Evolutionary conservation across 1,140 invertebrate genomes (phyloP).

Genomic region (Pentalonia nigronervosa): DNA sequence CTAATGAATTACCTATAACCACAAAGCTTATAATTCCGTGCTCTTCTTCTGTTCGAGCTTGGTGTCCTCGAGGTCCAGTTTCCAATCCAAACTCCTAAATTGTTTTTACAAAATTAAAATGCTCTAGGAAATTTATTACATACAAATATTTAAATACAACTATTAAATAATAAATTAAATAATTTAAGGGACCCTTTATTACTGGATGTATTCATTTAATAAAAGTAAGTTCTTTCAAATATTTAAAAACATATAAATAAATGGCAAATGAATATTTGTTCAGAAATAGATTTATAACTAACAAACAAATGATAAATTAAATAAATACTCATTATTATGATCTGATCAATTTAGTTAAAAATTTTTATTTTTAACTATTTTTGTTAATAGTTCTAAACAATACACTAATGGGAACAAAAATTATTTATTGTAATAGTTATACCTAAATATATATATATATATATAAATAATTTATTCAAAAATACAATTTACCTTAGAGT

Average conservation of each 20-base stretch:
- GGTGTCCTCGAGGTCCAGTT: conserved; percentile 87
- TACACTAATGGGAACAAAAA: neutral
- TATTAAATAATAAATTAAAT: neutral
- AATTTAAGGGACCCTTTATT: neutral
- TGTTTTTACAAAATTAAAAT: neutral
- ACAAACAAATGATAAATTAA: neutral
- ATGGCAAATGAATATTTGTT: neutral
- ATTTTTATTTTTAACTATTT: too few relatives aligned
- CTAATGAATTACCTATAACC: conserved; percentile 91
- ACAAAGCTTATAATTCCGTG: conserved; percentile 91
- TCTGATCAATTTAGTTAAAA: neutral
- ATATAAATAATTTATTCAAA: neutral
- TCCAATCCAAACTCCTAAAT: conserved; percentile 77
- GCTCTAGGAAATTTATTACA: neutral
- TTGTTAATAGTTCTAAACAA: neutral
- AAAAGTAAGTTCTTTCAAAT: too few relatives aligned
- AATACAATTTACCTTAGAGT: conserved; percentile 33
- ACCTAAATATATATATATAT: neutral
- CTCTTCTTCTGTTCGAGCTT: conserved; percentile 88
- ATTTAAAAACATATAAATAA: neutral
- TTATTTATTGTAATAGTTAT: neutral
- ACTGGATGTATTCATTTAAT: neutral
- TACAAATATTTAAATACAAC: neutral
- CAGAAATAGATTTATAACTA: neutral
- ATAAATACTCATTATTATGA: neutral